phyloP scores from a whole-genome alignment of 2,113 vertebrate species.

The Lophura nycthemera region DNA sequence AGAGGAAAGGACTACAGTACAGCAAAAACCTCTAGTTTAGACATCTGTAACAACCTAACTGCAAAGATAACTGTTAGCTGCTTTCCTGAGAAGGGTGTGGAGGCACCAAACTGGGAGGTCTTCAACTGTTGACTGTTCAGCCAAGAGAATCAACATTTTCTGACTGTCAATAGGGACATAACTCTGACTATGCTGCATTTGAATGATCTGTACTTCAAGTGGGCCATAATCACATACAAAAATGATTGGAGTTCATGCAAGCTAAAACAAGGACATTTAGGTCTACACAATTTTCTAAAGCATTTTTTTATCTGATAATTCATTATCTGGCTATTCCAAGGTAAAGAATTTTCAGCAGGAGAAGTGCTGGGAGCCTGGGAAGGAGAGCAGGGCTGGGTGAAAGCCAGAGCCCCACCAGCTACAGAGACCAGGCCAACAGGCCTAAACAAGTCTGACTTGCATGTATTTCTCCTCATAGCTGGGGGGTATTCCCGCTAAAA shows the following conservation, averaged over 20 bases:
- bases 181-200: not conserved
- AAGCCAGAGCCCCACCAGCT: not conserved
- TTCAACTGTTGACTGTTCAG: not conserved
- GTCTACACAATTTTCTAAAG: not conserved
- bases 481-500: not conserved
- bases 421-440: not conserved
- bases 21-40: not conserved
- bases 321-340: not conserved
- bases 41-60: not conserved
- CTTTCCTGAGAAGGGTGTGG: not conserved
- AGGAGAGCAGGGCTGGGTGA: too few relatives aligned
- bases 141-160: not conserved
- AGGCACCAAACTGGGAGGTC: not conserved
- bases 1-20: not conserved
- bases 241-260: not conserved
- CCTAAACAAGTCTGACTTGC: slow-evolving; percentile 16
- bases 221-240: not conserved
- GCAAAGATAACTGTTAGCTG: not conserved
- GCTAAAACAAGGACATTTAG: not conserved
- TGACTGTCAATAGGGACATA: not conserved
- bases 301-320: not conserved
- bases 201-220: not conserved
- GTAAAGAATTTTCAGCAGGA: not conserved
- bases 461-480: not conserved
- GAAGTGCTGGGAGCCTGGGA: not conserved